Base-by-base conservation (phyloP, 1,140 invertebrate species). In the Lucilia sericata region DNA sequence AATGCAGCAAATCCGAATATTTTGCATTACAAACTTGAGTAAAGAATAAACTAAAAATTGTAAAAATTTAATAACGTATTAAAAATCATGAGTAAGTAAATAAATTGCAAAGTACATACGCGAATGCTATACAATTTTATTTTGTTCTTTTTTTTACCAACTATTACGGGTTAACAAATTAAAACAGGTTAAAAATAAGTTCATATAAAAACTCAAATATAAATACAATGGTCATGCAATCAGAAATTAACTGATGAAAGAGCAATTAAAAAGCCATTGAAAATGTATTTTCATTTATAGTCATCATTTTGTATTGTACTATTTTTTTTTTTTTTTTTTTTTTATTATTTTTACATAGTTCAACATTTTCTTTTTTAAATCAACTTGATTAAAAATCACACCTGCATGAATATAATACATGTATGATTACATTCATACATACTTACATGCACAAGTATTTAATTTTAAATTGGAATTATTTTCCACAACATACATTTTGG, bases 211-310 rank as follows among this genome's bases (percentile, higher is more conserved):
- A 60, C n/a, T 5, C 65, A 21, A 21, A 25, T 70, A 21, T 25
- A 70, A 70, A 80, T 13, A 80, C 76, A 80, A 80, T 80, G 12
- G 76, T 80, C 76, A 80, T 80, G 76, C 42, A 80, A 80, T 80
- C 76, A 80, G n/a, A n/a, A 80, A 80, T 80, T 80, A 80, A 80
- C 76, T 80, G 76, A 80, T 80, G 76, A 80, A 80, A 80, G 42
- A 49, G 76, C 76, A 80, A 80, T 80, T 80, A 80, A 80, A 80
- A 80, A 80, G 12, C 76, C 76, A 80, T 80, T 80, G 76, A 51
- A 80, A 80, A 80, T 80, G n/a, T 80, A 80, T 80, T 80, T 80
- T 49, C 76, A 80, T 80, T 80, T 80, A 34, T 80, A 76, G 74
- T 34, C 13, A 42, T 21, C n/a, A n/a, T 21, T 21, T 80, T 80